Percentiles rank a stretch among this genome's conserved stretches.
These are phyloP conservation scores for Sphenodon punctatus DNA, from an alignment of 2,797 vertebrate species.

Conservation along the genomic window DNA sequence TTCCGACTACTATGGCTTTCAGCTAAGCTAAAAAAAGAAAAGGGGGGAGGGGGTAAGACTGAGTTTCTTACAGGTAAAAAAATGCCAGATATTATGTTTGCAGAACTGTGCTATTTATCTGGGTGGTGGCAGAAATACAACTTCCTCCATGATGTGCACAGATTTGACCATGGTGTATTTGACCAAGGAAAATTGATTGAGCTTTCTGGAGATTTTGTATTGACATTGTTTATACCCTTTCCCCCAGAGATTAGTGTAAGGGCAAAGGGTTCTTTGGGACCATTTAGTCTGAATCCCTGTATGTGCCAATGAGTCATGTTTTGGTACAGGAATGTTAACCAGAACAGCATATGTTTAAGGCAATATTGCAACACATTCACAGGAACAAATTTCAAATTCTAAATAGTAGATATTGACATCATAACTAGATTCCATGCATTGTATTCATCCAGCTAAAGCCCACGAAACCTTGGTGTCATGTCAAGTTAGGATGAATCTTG, in stretches of 20 bases:
- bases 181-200: no score
- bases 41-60: no score
- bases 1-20: background rate
- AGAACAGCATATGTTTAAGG: background rate
- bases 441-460: background rate
- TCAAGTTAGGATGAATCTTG: background rate
- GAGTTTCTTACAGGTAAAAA: background rate
- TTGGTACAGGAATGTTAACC: no score
- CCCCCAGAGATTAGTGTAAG: no score
- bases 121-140: constrained; percentile 18
- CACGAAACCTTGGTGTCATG: background rate
- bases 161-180: no score
- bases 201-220: no score
- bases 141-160: no score
- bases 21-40: constrained; percentile 34
- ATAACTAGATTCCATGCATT: constrained; percentile 1
- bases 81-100: background rate
- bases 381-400: background rate
- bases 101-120: constrained; percentile 26
- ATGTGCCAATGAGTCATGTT: background rate
- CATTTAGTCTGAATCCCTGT: no score
- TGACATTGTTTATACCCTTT: no score
- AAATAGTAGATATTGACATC: background rate
- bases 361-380: background rate
- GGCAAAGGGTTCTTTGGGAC: no score